A percentile compares a stretch with the other conserved stretches of the same genome.
Conservation (phyloP, 2,113 vertebrate genomes). For the Hippocampus comes region DNA sequence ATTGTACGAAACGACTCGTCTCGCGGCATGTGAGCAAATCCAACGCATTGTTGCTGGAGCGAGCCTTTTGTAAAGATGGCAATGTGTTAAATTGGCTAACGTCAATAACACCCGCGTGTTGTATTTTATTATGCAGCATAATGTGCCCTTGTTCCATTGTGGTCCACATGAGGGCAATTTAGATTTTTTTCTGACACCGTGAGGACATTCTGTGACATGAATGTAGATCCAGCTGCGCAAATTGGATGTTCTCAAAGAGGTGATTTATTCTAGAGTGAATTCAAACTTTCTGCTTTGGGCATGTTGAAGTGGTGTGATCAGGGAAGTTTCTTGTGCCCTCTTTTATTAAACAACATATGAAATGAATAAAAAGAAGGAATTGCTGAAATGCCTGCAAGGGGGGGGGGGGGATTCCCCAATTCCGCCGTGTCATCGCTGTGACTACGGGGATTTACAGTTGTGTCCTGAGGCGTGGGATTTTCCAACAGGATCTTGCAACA, state of each 20-base stretch:
- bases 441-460: too few relatives aligned
- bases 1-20: neutral
- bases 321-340: neutral
- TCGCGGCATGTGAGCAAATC: neutral
- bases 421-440: too few relatives aligned
- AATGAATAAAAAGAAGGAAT: too few relatives aligned
- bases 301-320: neutral
- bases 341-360: too few relatives aligned
- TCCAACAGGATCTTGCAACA: too few relatives aligned
- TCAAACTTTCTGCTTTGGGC: neutral
- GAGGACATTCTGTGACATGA: neutral
- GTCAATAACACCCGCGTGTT: too few relatives aligned
- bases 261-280: neutral
- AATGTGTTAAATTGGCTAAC: neutral
- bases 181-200: neutral
- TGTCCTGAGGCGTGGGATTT: too few relatives aligned
- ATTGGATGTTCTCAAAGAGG: neutral
- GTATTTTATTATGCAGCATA: too few relatives aligned
- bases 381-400: too few relatives aligned
- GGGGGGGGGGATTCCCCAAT: too few relatives aligned
- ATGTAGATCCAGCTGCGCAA: neutral
- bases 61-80: neutral
- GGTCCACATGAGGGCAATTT: too few relatives aligned
- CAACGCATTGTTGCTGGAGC: neutral
- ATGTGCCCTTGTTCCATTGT: too few relatives aligned